Evolutionary conservation across 2,113 vertebrate genomes (phyloP), one percentile per base, ranked within the genome.

Genomic region (Antennarius striatus): DNA sequence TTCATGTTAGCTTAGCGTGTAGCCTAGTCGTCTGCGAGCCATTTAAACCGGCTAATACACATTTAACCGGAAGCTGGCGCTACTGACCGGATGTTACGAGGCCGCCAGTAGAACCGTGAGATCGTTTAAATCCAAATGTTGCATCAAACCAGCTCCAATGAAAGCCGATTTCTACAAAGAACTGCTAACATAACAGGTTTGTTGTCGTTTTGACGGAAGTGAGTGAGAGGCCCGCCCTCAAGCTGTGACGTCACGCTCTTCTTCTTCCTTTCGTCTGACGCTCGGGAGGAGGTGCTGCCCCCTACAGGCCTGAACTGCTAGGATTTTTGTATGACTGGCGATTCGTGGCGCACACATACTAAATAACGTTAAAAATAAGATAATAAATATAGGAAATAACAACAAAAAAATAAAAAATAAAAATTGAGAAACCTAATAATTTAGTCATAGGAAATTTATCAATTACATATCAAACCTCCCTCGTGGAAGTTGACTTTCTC

Each of bases 201-300:
- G 76, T 81, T 82, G 49, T 83, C 79, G 67, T 81, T 73, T 56
- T 6, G 15, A 29, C 65, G 86, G 88, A 88, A 82, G 68, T 88
- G 75, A 77, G 49, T 28, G 0, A 3, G 1, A 0, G 14, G 9
- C 8, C 29, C 48, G 73, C 67, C 63, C 57, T 65, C 42, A 55
- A 50, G 39, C 0, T 5, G 12, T 49, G 49, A 57, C 62, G 55
- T 36, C 0, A 0, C 0, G 5, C 1, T 2, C 6, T 1, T 69
- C 61, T 67, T 75, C 70, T 59, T 73, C 45, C 4, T 28, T 1
- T 43, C 3, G 1, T 11, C 46, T 4, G 22, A 22, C 22, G 22
- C 22, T 14, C 17, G 29, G 1, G 4, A 30, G 3, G 2, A 1
- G 15, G 12, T 56, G 60, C 61, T 71, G 67, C 75, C 66, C 0